phyloP scores from a whole-genome alignment of 2,113 vertebrate species.

The Hypanus sabinus region DNA sequence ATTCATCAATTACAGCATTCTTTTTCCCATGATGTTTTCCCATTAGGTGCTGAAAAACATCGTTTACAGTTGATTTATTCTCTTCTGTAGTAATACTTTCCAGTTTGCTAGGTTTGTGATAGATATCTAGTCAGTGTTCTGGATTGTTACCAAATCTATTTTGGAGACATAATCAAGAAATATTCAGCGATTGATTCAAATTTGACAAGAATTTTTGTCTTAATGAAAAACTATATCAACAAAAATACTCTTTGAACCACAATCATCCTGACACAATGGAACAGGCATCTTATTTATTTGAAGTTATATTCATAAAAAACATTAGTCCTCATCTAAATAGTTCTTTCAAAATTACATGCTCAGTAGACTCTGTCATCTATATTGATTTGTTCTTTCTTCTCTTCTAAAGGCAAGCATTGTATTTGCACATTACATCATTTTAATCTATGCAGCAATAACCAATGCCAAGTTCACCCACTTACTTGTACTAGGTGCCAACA shows the following conservation, averaged over 20 bases:
- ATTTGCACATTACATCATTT: constrained; percentile 1
- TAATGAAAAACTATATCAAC: not conserved
- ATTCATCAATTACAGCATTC: no score
- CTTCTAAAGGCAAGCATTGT: not conserved
- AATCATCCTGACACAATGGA: not conserved
- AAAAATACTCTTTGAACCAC: not conserved
- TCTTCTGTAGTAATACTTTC: not conserved
- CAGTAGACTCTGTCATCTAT: not conserved
- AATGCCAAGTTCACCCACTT: not conserved
- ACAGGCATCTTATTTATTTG: not conserved
- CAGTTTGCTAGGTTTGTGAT: not conserved
- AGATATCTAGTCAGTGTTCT: not conserved
- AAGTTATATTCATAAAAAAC: not conserved
- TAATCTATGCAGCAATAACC: not conserved
- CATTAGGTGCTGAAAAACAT: not conserved
- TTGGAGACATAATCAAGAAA: not conserved
- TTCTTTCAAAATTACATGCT: not conserved
- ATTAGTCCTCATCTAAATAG: not conserved
- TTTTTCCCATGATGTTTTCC: not conserved
- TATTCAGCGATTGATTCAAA: not conserved
- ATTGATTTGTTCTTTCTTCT: not conserved
- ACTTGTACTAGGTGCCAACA: not conserved
- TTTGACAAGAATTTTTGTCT: not conserved
- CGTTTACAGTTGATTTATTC: not conserved
- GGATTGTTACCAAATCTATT: not conserved